Conservation (phyloP, 2,888 invertebrate species). For the Watsonalla binaria region DNA sequence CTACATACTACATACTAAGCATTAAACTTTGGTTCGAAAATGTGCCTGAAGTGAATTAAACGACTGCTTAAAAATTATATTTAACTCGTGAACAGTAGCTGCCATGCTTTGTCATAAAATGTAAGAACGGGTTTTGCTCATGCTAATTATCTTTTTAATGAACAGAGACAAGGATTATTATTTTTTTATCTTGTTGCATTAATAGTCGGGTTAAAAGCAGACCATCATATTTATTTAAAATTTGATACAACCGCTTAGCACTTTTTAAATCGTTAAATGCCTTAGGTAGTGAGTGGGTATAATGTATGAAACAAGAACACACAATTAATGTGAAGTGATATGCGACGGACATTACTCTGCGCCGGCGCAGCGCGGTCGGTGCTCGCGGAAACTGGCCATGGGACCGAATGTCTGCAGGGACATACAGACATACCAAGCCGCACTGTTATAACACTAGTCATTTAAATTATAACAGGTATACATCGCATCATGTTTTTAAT, state of each 20-base stretch:
- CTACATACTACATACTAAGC: no score
- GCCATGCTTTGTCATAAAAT: slow-evolving; percentile 33
- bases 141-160: slow-evolving; percentile 30
- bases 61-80: no score
- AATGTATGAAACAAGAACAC: neutral
- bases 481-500: no score
- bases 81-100: slow-evolving; percentile 17
- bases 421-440: no score
- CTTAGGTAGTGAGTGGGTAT: neutral
- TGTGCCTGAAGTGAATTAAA: no score
- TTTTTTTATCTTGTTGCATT: slow-evolving; percentile 24
- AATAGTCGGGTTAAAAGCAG: slow-evolving; percentile 25
- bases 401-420: no score
- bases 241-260: neutral
- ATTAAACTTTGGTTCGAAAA: no score
- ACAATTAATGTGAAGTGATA: neutral
- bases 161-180: slow-evolving; percentile 23
- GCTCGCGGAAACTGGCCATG: neutral
- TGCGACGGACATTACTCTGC: neutral
- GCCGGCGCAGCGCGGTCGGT: neutral
- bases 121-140: slow-evolving; percentile 37
- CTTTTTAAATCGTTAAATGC: neutral
- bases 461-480: no score
- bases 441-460: no score
- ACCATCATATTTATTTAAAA: slow-evolving; percentile 8